These are phyloP conservation scores for Coenonympha glycerion DNA, from an alignment of 2,888 invertebrate genomes.

Conservation along the genomic window DNA sequence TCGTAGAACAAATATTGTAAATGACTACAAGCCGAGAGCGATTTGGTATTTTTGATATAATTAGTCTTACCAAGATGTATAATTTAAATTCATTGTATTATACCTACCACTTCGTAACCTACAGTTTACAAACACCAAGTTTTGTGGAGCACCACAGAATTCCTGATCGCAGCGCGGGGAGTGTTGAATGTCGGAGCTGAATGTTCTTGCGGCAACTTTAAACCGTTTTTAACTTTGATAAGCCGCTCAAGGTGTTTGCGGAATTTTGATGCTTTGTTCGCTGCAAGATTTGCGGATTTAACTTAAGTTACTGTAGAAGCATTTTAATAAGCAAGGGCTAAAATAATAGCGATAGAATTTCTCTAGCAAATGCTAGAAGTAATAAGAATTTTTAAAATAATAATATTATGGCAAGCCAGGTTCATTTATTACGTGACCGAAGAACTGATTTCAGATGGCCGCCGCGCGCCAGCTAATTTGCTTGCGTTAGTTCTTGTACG, in stretches of 20 bases:
- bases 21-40: too few relatives aligned
- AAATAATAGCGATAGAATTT: too few relatives aligned
- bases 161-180: slow-evolving; percentile 12
- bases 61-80: too few relatives aligned
- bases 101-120: background rate
- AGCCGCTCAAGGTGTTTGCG: slow-evolving; percentile 9
- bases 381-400: too few relatives aligned
- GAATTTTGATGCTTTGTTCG: slow-evolving; percentile 14
- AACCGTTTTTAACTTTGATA: slow-evolving; percentile 19
- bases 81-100: background rate
- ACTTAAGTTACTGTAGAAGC: background rate
- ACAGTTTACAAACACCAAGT: background rate
- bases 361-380: too few relatives aligned
- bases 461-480: too few relatives aligned
- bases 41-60: too few relatives aligned
- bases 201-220: slow-evolving; percentile 19
- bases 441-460: too few relatives aligned
- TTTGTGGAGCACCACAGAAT: background rate
- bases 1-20: too few relatives aligned
- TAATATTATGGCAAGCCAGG: too few relatives aligned
- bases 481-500: too few relatives aligned
- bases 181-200: slow-evolving; percentile 19
- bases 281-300: background rate
- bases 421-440: too few relatives aligned
- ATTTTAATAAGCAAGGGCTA: background rate